Conservation (phyloP, 2,797 vertebrate species). For the Schizothorax lantsangensis region DNA sequence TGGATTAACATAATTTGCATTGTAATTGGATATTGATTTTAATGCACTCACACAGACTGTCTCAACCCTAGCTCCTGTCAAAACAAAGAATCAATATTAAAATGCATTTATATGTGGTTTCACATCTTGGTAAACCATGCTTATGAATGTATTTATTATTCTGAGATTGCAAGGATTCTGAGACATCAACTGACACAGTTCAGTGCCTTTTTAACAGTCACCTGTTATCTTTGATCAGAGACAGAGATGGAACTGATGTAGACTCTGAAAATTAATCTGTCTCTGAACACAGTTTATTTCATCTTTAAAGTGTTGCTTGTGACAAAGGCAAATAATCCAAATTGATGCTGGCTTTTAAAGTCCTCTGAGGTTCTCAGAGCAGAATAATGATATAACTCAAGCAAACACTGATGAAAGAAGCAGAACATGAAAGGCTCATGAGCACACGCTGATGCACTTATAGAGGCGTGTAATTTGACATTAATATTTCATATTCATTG, state of each 20-base stretch:
- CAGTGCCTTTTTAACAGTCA: constrained; percentile 28
- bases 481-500: constrained; percentile 49
- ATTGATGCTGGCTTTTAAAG: constrained; percentile 69
- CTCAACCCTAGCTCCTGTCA: neutral
- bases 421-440: constrained; percentile 69
- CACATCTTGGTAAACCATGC: neutral
- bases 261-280: constrained; percentile 45
- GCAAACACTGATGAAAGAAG: constrained; percentile 74
- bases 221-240: constrained; percentile 46
- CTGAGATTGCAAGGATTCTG: constrained; percentile 3
- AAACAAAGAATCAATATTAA: neutral
- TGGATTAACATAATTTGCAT: constrained; percentile 6
- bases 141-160: neutral
- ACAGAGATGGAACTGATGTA: constrained; percentile 20
- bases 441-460: constrained; percentile 19
- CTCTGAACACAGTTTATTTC: constrained; percentile 27
- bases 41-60: neutral
- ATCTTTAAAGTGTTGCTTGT: constrained; percentile 47
- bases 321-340: constrained; percentile 67
- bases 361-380: constrained; percentile 66
- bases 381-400: constrained; percentile 73
- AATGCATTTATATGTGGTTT: constrained; percentile 5
- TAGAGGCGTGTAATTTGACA: neutral
- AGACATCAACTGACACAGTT: constrained; percentile 21
- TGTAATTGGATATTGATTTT: constrained; percentile 33